Evolutionary conservation across 2,888 invertebrate species (phyloP), one percentile per base, ranked within the genome.

Genomic region (Ophonus ardosiacus): DNA sequence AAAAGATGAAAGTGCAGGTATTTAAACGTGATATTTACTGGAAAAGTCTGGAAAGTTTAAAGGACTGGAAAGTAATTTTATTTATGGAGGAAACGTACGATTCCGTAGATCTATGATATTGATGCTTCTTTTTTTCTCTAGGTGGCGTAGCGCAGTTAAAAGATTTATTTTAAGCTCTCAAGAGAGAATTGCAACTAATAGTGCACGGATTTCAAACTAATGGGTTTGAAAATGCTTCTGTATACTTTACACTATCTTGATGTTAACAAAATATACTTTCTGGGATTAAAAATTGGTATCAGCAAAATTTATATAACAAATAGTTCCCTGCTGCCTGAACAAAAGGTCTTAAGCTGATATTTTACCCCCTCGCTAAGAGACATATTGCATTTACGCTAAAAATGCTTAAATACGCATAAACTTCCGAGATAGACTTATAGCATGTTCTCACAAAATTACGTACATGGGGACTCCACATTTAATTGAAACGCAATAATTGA

Each of bases 21-120:
- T 63, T 63, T 63, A 63, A 63, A 21, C 24, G 63, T 18, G 63
- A 63, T 63, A 21, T 63, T 63, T 63, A 63, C 43, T 51, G 43
- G 43, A 13, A 51, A 51, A 51, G 43, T 51, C 43, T 13, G 43
- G 43, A 31, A 10, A 51, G 43, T 51, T 51, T 51, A 51, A 63
- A 24, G 63, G 63, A 63, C 13, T 24, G 63, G 63, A 63, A 63
- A 63, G 21, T 63, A 63, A 63, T 63, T 63, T 63, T 63, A 63
- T 63, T 63, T 63, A 24, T 63, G 18, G 63, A 63, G 10, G 21
- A 10, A 63, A 17, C 24, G 63, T 13, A 63, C 63, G 24, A 24
- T 63, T 63, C 18, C 13, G 7, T 63, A 18, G 43, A 51, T 51
- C 43, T 51, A 51, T 51, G 43, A 51, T 51, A 51, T 51, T 51